These are phyloP conservation scores for Cosmorhoe ocellata DNA, from an alignment of 2,888 invertebrate genomes.

Conservation along the genomic window DNA sequence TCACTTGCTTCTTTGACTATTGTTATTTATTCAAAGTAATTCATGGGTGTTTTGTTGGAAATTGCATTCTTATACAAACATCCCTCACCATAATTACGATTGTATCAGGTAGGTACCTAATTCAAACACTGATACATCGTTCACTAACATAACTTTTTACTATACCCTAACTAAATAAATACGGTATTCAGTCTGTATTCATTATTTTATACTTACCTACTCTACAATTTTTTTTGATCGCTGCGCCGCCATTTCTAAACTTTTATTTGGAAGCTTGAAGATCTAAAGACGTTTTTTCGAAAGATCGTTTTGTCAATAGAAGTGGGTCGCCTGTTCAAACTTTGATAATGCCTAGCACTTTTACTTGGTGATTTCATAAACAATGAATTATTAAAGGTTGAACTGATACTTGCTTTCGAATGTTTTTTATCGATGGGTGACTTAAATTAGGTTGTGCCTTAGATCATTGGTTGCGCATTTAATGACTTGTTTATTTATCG, in stretches of 20 bases:
- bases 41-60: not conserved
- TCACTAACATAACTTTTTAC: constrained; percentile 1
- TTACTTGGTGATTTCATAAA: constrained; percentile 66
- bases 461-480: too few relatives aligned
- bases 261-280: constrained; percentile 61
- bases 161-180: constrained; percentile 12
- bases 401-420: constrained; percentile 10
- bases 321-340: constrained; percentile 68
- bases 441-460: not conserved
- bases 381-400: constrained; percentile 27
- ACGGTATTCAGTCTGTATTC: constrained; percentile 17
- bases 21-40: too few relatives aligned
- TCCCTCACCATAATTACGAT: constrained; percentile 2
- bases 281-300: constrained; percentile 60
- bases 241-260: constrained; percentile 34
- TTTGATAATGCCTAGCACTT: constrained; percentile 70
- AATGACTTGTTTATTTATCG: not conserved
- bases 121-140: not conserved
- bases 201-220: too few relatives aligned
- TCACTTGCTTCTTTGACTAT: too few relatives aligned
- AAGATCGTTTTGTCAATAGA: constrained; percentile 57
- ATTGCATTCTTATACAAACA: constrained; percentile 3
- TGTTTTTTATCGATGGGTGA: constrained; percentile 2
- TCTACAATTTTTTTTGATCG: constrained; percentile 9
- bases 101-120: not conserved